phyloP scores from a whole-genome alignment of 1,140 invertebrate species.

The Pachyrhynchus sulphureomaculatus region DNA sequence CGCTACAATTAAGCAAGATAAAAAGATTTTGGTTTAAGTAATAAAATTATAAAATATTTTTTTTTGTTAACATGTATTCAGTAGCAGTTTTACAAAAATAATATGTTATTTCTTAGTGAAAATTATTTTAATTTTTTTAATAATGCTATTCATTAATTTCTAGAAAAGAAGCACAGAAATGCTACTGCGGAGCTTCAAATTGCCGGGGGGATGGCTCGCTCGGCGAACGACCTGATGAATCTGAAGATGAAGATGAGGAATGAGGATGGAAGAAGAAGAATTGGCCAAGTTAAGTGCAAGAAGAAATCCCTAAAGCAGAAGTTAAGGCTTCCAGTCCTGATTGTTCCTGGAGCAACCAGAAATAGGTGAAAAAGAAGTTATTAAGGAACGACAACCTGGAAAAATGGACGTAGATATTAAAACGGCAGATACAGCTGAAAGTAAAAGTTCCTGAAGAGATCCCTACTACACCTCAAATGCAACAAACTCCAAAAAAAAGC shows the following conservation, averaged over 20 bases:
- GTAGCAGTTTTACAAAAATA: too few species aligned
- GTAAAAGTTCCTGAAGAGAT: slow-evolving; percentile 37
- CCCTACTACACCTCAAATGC: neutral
- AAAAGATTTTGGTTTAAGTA: too few species aligned
- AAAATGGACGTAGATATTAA: slow-evolving; percentile 26
- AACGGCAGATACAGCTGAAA: slow-evolving; percentile 9
- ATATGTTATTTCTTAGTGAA: too few species aligned
- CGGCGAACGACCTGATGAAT: slow-evolving; percentile 77
- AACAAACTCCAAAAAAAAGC: slow-evolving; percentile 39
- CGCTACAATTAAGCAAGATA: too few species aligned
- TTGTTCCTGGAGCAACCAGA: slow-evolving; percentile 31
- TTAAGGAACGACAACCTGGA: neutral
- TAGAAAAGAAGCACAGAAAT: slow-evolving; percentile 91
- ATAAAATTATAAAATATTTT: too few species aligned
- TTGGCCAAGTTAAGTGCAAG: neutral
- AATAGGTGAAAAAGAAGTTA: slow-evolving; percentile 45
- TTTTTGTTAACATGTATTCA: too few species aligned
- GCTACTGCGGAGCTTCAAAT: slow-evolving; percentile 83
- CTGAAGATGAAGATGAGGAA: slow-evolving; percentile 62
- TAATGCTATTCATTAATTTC: slow-evolving; percentile 18
- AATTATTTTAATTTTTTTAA: too few species aligned
- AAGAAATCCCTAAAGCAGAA: slow-evolving; percentile 43
- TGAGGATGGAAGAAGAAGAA: slow-evolving; percentile 57
- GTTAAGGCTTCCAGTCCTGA: slow-evolving; percentile 14
- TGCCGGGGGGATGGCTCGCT: slow-evolving; percentile 97